Evolutionary conservation across 2,888 invertebrate species (phyloP).

Genomic region (Axea sp.): DNA sequence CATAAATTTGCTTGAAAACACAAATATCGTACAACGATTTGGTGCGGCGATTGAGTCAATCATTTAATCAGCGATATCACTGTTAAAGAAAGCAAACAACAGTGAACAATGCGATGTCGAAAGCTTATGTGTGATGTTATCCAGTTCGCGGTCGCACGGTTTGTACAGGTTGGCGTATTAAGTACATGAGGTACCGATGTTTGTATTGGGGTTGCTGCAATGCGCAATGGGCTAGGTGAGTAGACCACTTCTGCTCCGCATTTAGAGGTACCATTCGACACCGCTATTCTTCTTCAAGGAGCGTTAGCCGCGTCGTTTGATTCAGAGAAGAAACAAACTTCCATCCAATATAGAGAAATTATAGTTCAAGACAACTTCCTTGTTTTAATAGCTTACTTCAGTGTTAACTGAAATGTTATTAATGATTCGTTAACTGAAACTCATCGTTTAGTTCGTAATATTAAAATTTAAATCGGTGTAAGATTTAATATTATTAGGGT

Average conservation of each 20-base stretch:
- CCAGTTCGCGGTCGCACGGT: slow-evolving; percentile 45
- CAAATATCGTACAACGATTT: slow-evolving; percentile 2
- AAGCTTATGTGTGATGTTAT: slow-evolving; percentile 45
- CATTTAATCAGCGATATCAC: slow-evolving; percentile 24
- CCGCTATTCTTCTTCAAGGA: slow-evolving; percentile 35
- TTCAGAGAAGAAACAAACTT: slow-evolving; percentile 17
- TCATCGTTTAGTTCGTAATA: too few relatives aligned
- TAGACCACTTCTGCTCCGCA: slow-evolving; percentile 56
- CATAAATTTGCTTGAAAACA: slow-evolving; percentile 7
- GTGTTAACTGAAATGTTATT: too few relatives aligned
- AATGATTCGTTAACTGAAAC: too few relatives aligned
- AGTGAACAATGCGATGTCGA: slow-evolving; percentile 36
- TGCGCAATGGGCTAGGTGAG: slow-evolving; percentile 66
- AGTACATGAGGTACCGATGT: slow-evolving; percentile 57
- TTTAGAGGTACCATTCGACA: slow-evolving; percentile 42
- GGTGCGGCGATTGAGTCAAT: slow-evolving; percentile 21
- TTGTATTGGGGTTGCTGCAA: slow-evolving; percentile 69
- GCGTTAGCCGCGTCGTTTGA: slow-evolving; percentile 14
- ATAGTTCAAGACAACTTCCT: slow-evolving; percentile 6
- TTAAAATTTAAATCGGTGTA: too few relatives aligned
- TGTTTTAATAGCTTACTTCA: too few relatives aligned
- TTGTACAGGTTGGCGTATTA: slow-evolving; percentile 62
- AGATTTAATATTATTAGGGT: too few relatives aligned
- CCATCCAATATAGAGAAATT: slow-evolving; percentile 9
- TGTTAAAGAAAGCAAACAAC: slow-evolving; percentile 35